Conservation (phyloP, 1,140 invertebrate species). For the Drosophila athabasca region DNA sequence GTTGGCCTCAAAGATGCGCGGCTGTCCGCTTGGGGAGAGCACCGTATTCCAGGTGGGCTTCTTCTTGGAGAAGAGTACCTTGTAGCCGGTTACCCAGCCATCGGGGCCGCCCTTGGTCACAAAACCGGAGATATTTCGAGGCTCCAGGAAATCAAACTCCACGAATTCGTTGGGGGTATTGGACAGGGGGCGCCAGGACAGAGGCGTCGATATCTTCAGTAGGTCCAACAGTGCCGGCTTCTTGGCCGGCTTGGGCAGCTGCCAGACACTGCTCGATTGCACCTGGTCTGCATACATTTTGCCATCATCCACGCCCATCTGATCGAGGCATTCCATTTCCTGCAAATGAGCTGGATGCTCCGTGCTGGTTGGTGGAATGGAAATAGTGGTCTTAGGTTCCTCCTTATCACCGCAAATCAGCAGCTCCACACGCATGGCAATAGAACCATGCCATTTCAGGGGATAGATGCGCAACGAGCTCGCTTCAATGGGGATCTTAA, state of each 20-base stretch:
- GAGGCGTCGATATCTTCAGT: conserved; percentile 84
- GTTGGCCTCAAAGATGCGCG: conserved; percentile 88
- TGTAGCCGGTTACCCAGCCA: conserved; percentile 90
- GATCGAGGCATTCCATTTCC: conserved; percentile 85
- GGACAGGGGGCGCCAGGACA: conserved; percentile 86
- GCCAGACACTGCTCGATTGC: conserved; percentile 76
- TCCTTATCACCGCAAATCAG: conserved; percentile 87
- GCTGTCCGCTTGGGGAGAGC: conserved; percentile 85
- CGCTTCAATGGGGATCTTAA: conserved; percentile 89
- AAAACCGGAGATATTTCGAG: conserved; percentile 90
- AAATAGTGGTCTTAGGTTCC: conserved; percentile 2
- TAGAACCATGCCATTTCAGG: conserved; percentile 89
- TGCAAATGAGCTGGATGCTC: conserved; percentile 33
- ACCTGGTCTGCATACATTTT: conserved; percentile 86
- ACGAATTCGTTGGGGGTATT: conserved; percentile 88
- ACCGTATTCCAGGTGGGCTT: conserved; percentile 89
- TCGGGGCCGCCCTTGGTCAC: conserved; percentile 88
- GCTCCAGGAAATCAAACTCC: conserved; percentile 90
- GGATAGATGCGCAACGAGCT: conserved; percentile 89
- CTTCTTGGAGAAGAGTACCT: conserved; percentile 89
- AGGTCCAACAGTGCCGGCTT: conserved; percentile 71
- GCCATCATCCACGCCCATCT: conserved; percentile 87
- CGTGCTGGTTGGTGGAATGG: conserved; percentile 45
- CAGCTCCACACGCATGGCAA: conserved; percentile 89
- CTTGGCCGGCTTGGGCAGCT: conserved; percentile 40